Base-by-base conservation (phyloP, 1,140 invertebrate genomes). In the Bombus superbus region DNA sequence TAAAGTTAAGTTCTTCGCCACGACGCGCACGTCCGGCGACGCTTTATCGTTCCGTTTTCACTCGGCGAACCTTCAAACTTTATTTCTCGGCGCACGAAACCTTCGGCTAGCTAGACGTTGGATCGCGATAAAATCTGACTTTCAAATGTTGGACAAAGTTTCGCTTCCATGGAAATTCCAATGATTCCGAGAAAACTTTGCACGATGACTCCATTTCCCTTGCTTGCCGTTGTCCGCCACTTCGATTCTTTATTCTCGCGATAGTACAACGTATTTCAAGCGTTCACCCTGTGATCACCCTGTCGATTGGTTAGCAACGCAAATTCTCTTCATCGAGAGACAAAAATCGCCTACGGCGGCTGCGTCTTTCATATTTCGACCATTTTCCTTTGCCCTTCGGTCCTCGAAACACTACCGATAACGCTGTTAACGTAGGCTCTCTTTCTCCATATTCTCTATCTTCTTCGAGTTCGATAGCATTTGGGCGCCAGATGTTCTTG, bases 81-180 rank as follows among this genome's bases (percentile, higher is more conserved):
- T 71, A 69, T 85, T 77, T 57, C 47, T 28, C 25, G 18, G 28
- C 40, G 35, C 32, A 13, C 44, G 42, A 71, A 53, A 64, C 38
- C 80, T 32, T 10, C 42, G 38, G 18, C 59, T 28, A 71, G n/a
- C 62, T 74, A 53, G 62, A 35, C 53, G 22, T 28, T 47, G 38
- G 53, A 38, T 77, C 40, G 69, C 53, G 40, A 53, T n/a, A 69
- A 89, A 86, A 89, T 88, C 79, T 86, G 78, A 82, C 44, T 86
- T 69, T 64, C 57, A 79, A 38, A 71, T 83, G n/a, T 32, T 59
- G 59, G 38, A 74, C 35, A 44, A 81, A 77, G 62, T 73, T 77
- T 71, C 10, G 28, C 53, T 35, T 15, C 44, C 38, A 18, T 62
- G 71, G 71, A 53, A 79, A 64, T 87, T 80, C 83, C 57, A 18